phyloP scores from a whole-genome alignment of 2,113 vertebrate genomes.

The Elaphurus davidianus region DNA sequence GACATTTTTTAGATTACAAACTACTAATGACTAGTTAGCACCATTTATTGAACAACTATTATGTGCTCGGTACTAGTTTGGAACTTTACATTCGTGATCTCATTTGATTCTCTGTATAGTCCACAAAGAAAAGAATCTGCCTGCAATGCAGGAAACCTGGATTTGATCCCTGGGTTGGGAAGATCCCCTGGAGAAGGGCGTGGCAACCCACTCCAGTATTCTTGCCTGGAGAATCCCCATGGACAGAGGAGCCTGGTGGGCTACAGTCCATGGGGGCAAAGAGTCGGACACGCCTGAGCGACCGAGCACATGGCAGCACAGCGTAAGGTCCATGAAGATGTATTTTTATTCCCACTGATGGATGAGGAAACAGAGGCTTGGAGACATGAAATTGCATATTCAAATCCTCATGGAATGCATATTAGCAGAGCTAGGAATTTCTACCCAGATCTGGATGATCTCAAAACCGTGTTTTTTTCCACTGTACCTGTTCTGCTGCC shows the following conservation, averaged over 20 bases:
- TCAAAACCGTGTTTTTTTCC: neutral
- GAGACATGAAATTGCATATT: neutral
- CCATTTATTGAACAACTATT: neutral
- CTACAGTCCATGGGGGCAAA: neutral
- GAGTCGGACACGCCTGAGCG: accelerated
- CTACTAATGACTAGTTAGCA: neutral
- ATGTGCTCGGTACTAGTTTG: neutral
- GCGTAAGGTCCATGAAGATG: neutral
- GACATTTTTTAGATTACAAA: neutral
- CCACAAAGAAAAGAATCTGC: neutral
- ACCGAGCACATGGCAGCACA: neutral
- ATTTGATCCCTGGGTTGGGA: neutral
- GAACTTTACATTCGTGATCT: neutral
- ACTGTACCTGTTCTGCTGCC: neutral
- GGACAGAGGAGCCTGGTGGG: neutral
- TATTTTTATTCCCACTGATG: neutral
- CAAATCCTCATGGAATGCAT: neutral
- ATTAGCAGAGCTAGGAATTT: neutral
- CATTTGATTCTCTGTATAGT: neutral
- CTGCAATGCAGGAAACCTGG: neutral
- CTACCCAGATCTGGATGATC: neutral
- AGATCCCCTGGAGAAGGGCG: neutral
- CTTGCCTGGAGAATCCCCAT: neutral
- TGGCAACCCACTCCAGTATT: neutral
- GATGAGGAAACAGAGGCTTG: neutral